These are phyloP conservation scores for Chionis minor DNA, from an alignment of 2,113 vertebrate species.

Conservation along the genomic window DNA sequence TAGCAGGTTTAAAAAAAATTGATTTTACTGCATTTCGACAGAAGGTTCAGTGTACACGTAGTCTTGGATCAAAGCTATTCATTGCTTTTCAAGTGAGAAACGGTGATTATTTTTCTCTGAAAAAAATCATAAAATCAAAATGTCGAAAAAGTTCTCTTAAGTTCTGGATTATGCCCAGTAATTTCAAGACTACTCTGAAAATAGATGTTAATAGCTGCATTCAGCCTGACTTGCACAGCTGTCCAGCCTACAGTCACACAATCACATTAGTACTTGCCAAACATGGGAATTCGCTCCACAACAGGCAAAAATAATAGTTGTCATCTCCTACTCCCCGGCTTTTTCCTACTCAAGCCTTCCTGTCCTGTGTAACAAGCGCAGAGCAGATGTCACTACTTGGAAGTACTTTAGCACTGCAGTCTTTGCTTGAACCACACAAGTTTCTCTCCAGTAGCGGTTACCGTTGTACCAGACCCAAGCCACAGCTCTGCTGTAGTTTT, in stretches of 20 bases:
- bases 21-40: neutral
- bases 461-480: neutral
- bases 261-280: neutral
- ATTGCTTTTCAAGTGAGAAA: neutral
- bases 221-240: neutral
- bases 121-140: neutral
- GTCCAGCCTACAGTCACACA: fast-evolving
- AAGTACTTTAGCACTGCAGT: neutral
- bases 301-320: neutral
- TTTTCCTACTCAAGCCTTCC: neutral
- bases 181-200: neutral
- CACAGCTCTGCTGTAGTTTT: neutral
- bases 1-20: neutral
- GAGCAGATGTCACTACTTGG: neutral
- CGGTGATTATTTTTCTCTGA: neutral
- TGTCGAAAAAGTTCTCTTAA: neutral
- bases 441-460: neutral
- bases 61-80: neutral
- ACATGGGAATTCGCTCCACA: neutral
- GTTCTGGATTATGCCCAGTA: neutral
- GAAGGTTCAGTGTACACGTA: neutral
- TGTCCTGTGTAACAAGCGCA: neutral
- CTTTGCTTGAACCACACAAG: neutral
- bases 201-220: neutral
- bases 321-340: neutral